Base-by-base conservation (phyloP, 2,888 invertebrate genomes). In the Caenorhabditis uteleia region DNA sequence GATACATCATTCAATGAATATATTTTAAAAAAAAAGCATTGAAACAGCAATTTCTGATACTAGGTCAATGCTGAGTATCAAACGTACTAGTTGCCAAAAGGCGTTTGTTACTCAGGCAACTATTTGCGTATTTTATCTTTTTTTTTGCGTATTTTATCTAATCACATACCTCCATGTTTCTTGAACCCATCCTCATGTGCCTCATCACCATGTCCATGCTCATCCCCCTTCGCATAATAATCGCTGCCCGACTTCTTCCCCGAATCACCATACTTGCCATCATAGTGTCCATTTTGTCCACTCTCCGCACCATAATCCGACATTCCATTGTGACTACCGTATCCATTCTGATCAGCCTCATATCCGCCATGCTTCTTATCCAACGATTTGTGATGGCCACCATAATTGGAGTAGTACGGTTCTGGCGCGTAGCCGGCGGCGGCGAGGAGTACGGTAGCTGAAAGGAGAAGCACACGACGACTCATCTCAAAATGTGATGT, bases 111-210 rank as follows among this genome's bases (percentile, higher is more conserved):
- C n/a, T n/a, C n/a, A n/a, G n/a, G n/a, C n/a, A n/a, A n/a, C n/a
- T n/a, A n/a, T n/a, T n/a, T n/a, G n/a, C n/a, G n/a, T n/a, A n/a
- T n/a, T n/a, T n/a, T n/a, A n/a, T n/a, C n/a, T n/a, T n/a, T n/a
- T n/a, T n/a, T n/a, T n/a, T n/a, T n/a, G n/a, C n/a, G n/a, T n/a
- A n/a, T n/a, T n/a, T 48, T n/a, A 50, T n/a, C n/a, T n/a, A n/a
- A n/a, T n/a, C 55, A n/a, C n/a, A n/a, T n/a, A n/a, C n/a, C 56
- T 55, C 64, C 59, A 43, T 51, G 42, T 46, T 68, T 68, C 59
- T 57, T 62, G 29, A 57, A n/a, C n/a, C 61, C 69, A 36, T 50
- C 46, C 43, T 67, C 67, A 31, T 67, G 60, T 20, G 54, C 56
- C 45, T 51, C 54, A 40, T 67, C 67, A 7, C 61, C 67, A 23